phyloP scores from a whole-genome alignment of 2,888 invertebrate species.

The Eumerus sabulonum region DNA sequence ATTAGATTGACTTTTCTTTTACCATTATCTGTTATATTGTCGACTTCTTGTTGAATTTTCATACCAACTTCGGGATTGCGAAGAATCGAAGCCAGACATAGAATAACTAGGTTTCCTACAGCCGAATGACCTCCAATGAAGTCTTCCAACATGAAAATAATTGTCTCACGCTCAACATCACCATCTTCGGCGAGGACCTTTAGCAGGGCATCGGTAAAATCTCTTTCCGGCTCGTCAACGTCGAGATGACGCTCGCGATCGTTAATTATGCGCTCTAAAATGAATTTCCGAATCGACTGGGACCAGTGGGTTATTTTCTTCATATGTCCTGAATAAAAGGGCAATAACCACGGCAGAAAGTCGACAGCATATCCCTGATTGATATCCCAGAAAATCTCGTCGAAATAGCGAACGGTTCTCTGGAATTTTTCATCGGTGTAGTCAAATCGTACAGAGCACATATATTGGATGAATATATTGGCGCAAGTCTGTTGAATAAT shows the following conservation, averaged over 20 bases:
- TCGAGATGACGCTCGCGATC: slow-evolving; percentile 77
- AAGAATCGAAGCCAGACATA: slow-evolving; percentile 84
- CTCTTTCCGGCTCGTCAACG: slow-evolving; percentile 82
- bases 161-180: slow-evolving; percentile 85
- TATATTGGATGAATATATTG: slow-evolving; percentile 90
- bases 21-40: slow-evolving; percentile 76
- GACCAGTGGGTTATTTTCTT: slow-evolving; percentile 84
- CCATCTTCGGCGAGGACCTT: slow-evolving; percentile 83
- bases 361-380: slow-evolving; percentile 92
- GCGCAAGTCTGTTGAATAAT: slow-evolving; percentile 85
- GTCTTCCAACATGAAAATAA: slow-evolving; percentile 89
- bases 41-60: slow-evolving; percentile 85
- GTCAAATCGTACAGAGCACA: slow-evolving; percentile 87
- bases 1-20: slow-evolving; percentile 81
- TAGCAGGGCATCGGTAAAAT: slow-evolving; percentile 87
- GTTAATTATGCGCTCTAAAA: slow-evolving; percentile 84
- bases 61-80: slow-evolving; percentile 83
- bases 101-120: slow-evolving; percentile 88
- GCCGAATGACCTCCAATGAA: slow-evolving; percentile 92
- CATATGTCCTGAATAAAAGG: slow-evolving; percentile 85
- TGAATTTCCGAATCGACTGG: slow-evolving; percentile 84
- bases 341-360: slow-evolving; percentile 88
- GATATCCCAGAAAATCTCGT: slow-evolving; percentile 92
- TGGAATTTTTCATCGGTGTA: slow-evolving; percentile 84
- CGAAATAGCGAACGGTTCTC: slow-evolving; percentile 84